phyloP scores from a whole-genome alignment of 2,113 vertebrate species.

The Dicrurus megarhynchus region DNA sequence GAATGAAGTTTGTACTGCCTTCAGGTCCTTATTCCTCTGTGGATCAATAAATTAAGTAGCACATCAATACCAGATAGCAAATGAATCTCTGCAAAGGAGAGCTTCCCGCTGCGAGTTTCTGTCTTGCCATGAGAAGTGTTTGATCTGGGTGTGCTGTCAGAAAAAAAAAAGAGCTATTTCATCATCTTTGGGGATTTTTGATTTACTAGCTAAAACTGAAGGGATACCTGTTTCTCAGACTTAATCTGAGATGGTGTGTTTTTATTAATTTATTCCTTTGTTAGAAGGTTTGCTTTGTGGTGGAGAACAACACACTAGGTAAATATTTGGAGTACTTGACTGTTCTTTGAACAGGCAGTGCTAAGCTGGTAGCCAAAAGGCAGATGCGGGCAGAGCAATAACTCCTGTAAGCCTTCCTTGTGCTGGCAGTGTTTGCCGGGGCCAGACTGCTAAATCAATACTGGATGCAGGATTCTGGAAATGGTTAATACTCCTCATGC shows the following conservation, averaged over 20 bases:
- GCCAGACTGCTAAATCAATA: slow-evolving; percentile 41
- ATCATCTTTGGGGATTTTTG: slow-evolving; percentile 50
- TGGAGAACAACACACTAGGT: slow-evolving; percentile 21
- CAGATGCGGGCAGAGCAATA: slow-evolving; percentile 39
- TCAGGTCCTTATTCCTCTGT: slow-evolving; percentile 29
- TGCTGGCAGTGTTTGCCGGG: slow-evolving; percentile 26
- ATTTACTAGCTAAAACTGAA: slow-evolving; percentile 31
- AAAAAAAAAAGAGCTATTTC: slow-evolving; percentile 52
- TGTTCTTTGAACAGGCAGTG: slow-evolving; percentile 7
- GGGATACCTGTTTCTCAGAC: not conserved
- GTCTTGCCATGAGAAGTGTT: slow-evolving; percentile 49
- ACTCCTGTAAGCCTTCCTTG: slow-evolving; percentile 28
- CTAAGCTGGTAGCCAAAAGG: slow-evolving; percentile 20
- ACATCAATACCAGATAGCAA: slow-evolving; percentile 62
- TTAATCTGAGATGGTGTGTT: not conserved
- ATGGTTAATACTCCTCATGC: not conserved
- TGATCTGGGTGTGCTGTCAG: slow-evolving; percentile 62
- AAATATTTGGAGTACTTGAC: not conserved
- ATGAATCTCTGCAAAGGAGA: slow-evolving; percentile 58
- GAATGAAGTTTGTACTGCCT: slow-evolving; percentile 29
- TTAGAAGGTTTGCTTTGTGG: not conserved
- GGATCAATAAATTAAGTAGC: slow-evolving; percentile 67
- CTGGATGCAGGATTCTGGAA: slow-evolving; percentile 24
- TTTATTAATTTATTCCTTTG: not conserved
- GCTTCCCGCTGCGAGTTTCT: slow-evolving; percentile 8